Evolutionary conservation across 2,113 vertebrate species (phyloP).

Genomic region (Psammodynastes pulverulentus): DNA sequence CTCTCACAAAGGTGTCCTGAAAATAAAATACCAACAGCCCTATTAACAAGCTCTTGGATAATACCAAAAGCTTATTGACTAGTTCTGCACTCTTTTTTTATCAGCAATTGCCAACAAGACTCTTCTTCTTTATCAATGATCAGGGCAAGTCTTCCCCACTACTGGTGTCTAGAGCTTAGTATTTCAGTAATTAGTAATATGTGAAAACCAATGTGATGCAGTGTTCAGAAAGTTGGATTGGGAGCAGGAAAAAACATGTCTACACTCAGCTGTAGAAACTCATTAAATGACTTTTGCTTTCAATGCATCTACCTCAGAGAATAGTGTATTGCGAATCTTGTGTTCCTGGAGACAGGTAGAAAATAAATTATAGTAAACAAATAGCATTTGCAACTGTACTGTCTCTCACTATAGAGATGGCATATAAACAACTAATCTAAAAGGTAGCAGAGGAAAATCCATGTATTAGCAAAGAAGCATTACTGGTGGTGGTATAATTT

Average conservation of each 20-base stretch:
- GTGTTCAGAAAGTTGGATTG: neutral
- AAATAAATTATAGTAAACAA: neutral
- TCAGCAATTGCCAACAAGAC: neutral
- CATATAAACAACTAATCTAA: neutral
- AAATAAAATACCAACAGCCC: neutral
- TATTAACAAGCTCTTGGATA: neutral
- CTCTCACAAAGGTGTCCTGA: neutral
- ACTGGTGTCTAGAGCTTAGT: neutral
- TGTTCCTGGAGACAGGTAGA: neutral
- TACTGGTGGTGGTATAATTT: neutral
- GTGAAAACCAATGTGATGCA: neutral
- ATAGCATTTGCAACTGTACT: neutral
- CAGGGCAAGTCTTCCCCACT: neutral
- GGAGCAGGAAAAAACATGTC: neutral
- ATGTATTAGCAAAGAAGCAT: conserved; percentile 10
- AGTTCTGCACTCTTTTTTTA: neutral
- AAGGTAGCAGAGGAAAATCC: neutral
- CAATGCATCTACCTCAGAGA: neutral
- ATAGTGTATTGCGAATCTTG: neutral
- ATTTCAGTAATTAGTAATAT: neutral
- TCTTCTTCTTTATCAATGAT: neutral
- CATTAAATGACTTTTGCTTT: neutral
- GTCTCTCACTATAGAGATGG: neutral
- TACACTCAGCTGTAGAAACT: neutral
- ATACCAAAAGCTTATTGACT: neutral